Evolutionary conservation across 2,797 vertebrate species (phyloP).

Genomic region (Varecia variegata): DNA sequence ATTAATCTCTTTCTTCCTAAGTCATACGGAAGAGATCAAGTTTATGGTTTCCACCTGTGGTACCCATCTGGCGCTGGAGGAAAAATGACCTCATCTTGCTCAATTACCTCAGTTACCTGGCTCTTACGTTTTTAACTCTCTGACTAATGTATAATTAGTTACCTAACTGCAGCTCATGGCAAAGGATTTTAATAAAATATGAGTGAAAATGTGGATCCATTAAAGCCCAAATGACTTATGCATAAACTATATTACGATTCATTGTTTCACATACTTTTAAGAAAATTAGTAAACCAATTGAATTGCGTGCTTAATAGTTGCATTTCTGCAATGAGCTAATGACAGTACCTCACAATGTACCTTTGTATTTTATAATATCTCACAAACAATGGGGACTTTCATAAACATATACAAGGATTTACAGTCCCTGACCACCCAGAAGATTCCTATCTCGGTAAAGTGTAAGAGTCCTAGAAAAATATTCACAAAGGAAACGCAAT

Average conservation of each 20-base stretch:
- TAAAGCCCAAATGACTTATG: slow-evolving; percentile 43
- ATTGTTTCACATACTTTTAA: slow-evolving; percentile 7
- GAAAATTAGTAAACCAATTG: slow-evolving; percentile 49
- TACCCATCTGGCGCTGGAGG: slow-evolving; percentile 37
- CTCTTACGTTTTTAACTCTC: slow-evolving; percentile 26
- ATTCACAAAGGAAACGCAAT: not conserved
- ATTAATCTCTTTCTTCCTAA: slow-evolving; percentile 47
- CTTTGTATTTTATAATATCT: slow-evolving; percentile 4
- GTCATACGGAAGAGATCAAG: slow-evolving; percentile 37
- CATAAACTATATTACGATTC: slow-evolving; percentile 30
- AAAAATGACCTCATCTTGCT: slow-evolving; percentile 45
- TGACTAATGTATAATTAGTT: slow-evolving; percentile 39
- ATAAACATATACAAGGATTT: not conserved
- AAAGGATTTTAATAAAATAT: slow-evolving; percentile 64
- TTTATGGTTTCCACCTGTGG: not conserved
- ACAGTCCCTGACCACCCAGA: not conserved
- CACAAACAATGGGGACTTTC: not conserved
- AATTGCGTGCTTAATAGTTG: not conserved
- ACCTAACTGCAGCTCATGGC: not conserved
- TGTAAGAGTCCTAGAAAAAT: not conserved
- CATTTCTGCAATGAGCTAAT: not conserved
- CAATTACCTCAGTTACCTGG: slow-evolving; percentile 39
- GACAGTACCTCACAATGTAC: not conserved
- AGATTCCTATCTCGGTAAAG: not conserved
- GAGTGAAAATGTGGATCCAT: slow-evolving; percentile 44